Conservation (phyloP, 2,113 vertebrate species). For the Hucho hucho region DNA sequence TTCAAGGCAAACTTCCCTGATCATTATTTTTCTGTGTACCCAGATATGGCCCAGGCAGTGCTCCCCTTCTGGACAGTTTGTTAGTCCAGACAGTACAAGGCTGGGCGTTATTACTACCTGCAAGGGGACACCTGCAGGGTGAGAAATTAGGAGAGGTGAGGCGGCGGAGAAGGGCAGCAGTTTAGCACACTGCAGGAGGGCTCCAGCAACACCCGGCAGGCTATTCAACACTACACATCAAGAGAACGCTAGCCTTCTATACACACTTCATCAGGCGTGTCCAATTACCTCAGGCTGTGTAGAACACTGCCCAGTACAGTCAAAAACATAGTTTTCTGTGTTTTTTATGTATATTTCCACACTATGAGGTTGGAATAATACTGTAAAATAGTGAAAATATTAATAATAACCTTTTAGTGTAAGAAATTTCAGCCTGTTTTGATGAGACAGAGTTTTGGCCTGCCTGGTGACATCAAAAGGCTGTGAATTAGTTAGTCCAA, state of each 20-base stretch:
- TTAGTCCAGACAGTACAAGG: neutral
- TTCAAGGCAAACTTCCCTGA: neutral
- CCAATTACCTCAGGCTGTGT: slow-evolving; percentile 26
- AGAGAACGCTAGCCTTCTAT: slow-evolving; percentile 19
- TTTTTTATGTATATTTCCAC: too few species aligned
- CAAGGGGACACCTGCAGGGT: neutral
- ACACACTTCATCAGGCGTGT: slow-evolving; percentile 30
- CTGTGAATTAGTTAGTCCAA: too few species aligned
- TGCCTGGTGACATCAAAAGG: too few species aligned
- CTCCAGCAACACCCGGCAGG: slow-evolving; percentile 45
- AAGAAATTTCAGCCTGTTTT: too few species aligned
- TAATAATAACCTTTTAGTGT: too few species aligned
- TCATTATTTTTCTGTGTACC: neutral
- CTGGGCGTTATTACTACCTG: slow-evolving; percentile 48
- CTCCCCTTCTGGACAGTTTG: neutral
- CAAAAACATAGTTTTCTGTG: too few species aligned
- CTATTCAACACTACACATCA: slow-evolving; percentile 30
- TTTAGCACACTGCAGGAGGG: neutral
- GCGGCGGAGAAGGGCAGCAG: too few species aligned
- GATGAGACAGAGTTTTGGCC: too few species aligned
- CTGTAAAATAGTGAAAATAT: too few species aligned
- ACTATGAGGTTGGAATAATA: too few species aligned
- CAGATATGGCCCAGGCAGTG: slow-evolving; percentile 2
- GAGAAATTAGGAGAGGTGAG: too few species aligned
- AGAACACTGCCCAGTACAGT: neutral